Evolutionary conservation across 2,888 invertebrate species (phyloP).

Genomic region (Platycheirus albimanus): DNA sequence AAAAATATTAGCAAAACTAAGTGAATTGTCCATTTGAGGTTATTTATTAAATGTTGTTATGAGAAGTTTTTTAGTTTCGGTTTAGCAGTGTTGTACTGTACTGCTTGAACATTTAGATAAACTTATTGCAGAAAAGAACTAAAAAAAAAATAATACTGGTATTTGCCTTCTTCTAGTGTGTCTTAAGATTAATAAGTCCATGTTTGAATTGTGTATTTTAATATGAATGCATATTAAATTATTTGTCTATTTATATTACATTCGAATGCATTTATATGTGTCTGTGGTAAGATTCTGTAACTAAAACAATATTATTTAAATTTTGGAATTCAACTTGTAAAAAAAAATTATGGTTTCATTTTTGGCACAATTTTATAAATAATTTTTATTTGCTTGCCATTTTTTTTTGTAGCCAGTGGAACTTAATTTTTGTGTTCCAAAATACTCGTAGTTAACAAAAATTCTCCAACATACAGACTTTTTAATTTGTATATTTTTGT

Average conservation of each 20-base stretch:
- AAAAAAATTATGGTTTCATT: conserved; percentile 5
- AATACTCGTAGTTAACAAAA: background rate
- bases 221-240: conserved; percentile 19
- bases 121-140: conserved; percentile 54
- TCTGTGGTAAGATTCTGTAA: conserved; percentile 12
- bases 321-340: background rate
- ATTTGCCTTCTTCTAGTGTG: conserved; percentile 76
- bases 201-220: conserved; percentile 42
- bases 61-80: conserved; percentile 31
- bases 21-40: conserved; percentile 68
- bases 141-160: conserved; percentile 67
- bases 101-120: conserved; percentile 51
- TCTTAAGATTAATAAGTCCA: conserved; percentile 74
- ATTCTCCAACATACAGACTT: background rate
- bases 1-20: conserved; percentile 36
- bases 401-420: background rate
- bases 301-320: background rate
- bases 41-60: conserved; percentile 71
- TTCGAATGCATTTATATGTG: conserved; percentile 17
- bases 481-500: background rate
- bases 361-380: background rate
- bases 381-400: background rate
- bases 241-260: conserved; percentile 16
- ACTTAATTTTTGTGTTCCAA: background rate
- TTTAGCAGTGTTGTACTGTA: conserved; percentile 39